Evolutionary conservation across 2,797 vertebrate species (phyloP).

Genomic region (Crypturellus tataupa): DNA sequence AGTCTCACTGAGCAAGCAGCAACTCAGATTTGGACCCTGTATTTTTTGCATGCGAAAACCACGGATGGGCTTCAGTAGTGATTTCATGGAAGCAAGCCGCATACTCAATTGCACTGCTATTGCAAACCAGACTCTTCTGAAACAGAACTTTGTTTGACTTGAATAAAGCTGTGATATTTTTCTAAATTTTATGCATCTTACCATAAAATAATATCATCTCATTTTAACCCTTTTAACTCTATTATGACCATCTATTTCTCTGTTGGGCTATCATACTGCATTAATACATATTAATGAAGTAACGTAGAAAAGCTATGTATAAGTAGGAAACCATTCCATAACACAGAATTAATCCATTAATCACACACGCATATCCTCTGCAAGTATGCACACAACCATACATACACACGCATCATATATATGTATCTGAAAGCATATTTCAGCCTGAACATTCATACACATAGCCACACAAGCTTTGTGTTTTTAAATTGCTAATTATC

Average conservation of each 20-base stretch:
- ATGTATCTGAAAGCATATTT: not conserved
- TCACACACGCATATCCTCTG: not conserved
- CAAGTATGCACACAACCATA: not conserved
- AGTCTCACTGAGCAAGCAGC: not conserved
- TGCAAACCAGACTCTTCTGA: not conserved
- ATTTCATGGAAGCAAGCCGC: not conserved
- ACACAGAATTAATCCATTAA: slow-evolving; percentile 25
- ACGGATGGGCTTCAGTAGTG: not conserved
- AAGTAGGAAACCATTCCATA: not conserved
- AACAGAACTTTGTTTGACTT: not conserved
- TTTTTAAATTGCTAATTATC: slow-evolving; percentile 73
- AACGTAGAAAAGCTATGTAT: too few species aligned
- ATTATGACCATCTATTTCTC: not conserved
- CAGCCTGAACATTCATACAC: not conserved
- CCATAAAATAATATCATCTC: not conserved
- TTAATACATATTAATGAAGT: not conserved
- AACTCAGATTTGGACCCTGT: not conserved
- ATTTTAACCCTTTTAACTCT: not conserved
- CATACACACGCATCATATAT: not conserved
- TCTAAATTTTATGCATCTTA: not conserved
- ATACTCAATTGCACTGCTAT: rapidly evolving
- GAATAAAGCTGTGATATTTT: not conserved
- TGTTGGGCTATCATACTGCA: not conserved
- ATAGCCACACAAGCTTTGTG: not conserved
- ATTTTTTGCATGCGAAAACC: not conserved